Base-by-base conservation (phyloP, 1,140 invertebrate species). In the Caenorhabditis inopinata region DNA sequence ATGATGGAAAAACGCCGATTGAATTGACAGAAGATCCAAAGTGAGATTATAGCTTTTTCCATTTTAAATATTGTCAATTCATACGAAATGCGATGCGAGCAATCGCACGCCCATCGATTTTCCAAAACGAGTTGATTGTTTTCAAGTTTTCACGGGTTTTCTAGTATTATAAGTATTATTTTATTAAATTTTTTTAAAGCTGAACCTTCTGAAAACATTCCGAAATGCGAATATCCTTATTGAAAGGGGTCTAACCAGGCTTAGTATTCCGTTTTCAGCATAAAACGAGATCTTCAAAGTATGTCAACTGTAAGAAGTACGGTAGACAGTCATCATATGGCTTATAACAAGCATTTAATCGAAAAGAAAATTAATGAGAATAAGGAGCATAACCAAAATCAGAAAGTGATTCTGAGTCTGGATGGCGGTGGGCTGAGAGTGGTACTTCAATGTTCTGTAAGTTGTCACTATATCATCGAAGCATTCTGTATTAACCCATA, bases 351-450 rank as follows among this genome's bases (percentile, higher is more conserved):
- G 12, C 51, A 21, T 1, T 35, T 78, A 14, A 38, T 78, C 12
- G 35, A 53, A 12, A 53, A 78, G 76, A 46, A 53, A 38, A 38
- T 78, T 38, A 51, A 23, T 32, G 75, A 35, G 9, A 48, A 76
- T 35, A 6, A 12, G 51, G 58, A 68, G n/a, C 9, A 68, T 11
- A 78, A 78, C 21, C 7, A 38, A 11, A 48, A 79, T 32, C 29
- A 79, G 7, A 79, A 79, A 62, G 78, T 79, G 38, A 38, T 79
- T 38, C n/a, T 79, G 16, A 49, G 58, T 47, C 9, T 79, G 11
- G 78, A 79, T 58, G 78, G 78, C 11, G 78, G 78, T 1, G 78
- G 78, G 9, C 18, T 79, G 14, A 25, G 58, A 42, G 62, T 58
- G 7, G 46, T 79, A 27, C 27, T 79, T n/a, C 58, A 68, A 14